Conservation (phyloP, 2,113 vertebrate species). For the Eudorcas thomsonii region DNA sequence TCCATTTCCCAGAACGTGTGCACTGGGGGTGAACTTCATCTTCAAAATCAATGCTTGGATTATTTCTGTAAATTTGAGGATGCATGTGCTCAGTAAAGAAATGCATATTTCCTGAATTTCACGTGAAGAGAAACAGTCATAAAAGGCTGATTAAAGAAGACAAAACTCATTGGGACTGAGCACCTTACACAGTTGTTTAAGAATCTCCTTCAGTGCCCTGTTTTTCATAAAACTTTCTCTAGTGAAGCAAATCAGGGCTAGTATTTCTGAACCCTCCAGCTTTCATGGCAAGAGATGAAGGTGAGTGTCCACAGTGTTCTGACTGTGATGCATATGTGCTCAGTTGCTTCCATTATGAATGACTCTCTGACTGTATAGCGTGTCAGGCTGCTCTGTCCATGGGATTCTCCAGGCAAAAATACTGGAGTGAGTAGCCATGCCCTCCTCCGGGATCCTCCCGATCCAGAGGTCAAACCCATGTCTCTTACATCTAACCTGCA, state of each 20-base stretch:
- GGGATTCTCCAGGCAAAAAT: background rate
- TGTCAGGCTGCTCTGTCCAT: background rate
- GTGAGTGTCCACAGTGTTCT: background rate
- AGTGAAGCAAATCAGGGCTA: background rate
- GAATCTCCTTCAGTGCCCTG: background rate
- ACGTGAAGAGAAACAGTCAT: background rate
- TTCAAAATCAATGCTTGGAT: background rate
- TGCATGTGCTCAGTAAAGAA: background rate
- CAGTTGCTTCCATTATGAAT: background rate
- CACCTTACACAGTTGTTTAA: background rate
- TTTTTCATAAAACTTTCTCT: background rate
- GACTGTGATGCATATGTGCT: background rate
- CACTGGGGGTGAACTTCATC: background rate
- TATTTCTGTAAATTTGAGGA: conserved; percentile 15
- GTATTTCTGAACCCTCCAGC: background rate
- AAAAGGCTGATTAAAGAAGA: background rate
- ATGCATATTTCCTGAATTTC: background rate
- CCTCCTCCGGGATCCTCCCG: background rate
- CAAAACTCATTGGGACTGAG: background rate
- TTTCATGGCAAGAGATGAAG: background rate
- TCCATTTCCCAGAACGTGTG: conserved; percentile 2
- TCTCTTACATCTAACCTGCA: background rate
- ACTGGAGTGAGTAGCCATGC: background rate
- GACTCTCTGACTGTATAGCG: background rate
- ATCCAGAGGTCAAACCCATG: background rate